Evolutionary conservation across 1,140 invertebrate species (phyloP), one percentile per base, ranked within the genome.

Genomic region (Drosophila asahinai): DNA sequence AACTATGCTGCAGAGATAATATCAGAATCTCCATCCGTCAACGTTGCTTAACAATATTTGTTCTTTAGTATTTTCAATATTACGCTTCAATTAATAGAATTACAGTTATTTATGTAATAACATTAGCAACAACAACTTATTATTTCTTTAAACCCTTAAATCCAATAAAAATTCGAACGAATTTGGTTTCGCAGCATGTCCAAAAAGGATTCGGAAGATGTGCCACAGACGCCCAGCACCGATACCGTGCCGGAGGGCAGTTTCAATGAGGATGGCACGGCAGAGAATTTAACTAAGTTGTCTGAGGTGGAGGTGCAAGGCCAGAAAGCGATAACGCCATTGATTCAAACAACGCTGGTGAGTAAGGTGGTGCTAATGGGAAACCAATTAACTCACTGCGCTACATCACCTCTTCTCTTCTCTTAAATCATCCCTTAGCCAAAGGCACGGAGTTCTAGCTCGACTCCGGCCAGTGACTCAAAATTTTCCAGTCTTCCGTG

Each of bases 401-500:
- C 47, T 38, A 17, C 40, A 22, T 74, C 54, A 19, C 33, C 40
- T 33, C 27, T 38, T 33, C 22, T 59, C 14, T 27, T 25, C 14
- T 36, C 3, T 15, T 14, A 12, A 17, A 12, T 14, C 5, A 14
- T 33, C 3, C 4, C 15, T 43, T 12, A 93, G 92, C 92, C 92
- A 49, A 93, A 93, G 72, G 83, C 89, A 70, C 80, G 92, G 57
- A 82, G 83, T 17, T 58, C 83, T 27, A 72, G 74, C 57, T 83
- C 86, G n/a, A 83, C 86, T 55, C 82, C 86, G 36, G 72, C 77
- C 49, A 78, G 59, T 38, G 83, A 81, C 73, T 92, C 91, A 0
- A 93, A 92, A 65, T 93, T 93, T 77, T 93, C 92, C 6, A 93
- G 92, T 80, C 78, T 93, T 79, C 92, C 92, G 17, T 92, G 92